These are phyloP conservation scores for Caenorhabditis panamensis DNA, from an alignment of 2,888 invertebrate genomes.

Conservation along the genomic window DNA sequence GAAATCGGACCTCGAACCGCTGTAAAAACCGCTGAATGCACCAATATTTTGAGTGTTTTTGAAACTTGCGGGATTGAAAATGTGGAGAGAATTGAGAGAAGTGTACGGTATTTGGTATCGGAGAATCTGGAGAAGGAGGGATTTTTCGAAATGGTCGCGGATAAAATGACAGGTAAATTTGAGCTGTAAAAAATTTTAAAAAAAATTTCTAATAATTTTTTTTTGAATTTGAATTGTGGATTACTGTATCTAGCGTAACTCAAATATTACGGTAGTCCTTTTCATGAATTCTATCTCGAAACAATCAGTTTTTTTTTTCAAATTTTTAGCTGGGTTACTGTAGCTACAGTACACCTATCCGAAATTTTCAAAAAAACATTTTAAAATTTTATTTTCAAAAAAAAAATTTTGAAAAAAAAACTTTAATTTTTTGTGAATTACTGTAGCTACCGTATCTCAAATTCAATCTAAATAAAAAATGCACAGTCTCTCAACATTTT, in stretches of 20 bases:
- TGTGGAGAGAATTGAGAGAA: slow-evolving; percentile 89
- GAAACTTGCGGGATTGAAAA: slow-evolving; percentile 88
- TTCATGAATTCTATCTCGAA: too few species aligned
- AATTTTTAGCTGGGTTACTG: too few species aligned
- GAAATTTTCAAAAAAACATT: too few species aligned
- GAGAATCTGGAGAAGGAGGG: slow-evolving; percentile 20
- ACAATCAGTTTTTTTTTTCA: not conserved
- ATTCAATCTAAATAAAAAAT: not conserved
- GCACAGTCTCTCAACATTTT: too few species aligned
- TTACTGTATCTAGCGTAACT: too few species aligned
- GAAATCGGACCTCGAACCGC: slow-evolving; percentile 64
- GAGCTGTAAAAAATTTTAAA: too few species aligned
- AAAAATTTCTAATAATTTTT: too few species aligned
- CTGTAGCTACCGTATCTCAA: too few species aligned
- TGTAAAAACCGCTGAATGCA: slow-evolving; percentile 93
- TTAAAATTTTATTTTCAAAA: slow-evolving; percentile 1
- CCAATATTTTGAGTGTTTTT: slow-evolving; percentile 96
- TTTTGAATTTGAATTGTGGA: too few species aligned
- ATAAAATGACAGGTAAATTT: slow-evolving; percentile 69
- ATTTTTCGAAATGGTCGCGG: slow-evolving; percentile 66
- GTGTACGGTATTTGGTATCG: slow-evolving; percentile 86
- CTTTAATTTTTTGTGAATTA: too few species aligned
- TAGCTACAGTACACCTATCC: too few species aligned
- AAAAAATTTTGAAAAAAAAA: not conserved
- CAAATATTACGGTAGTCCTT: too few species aligned